Evolutionary conservation across 2,113 vertebrate species (phyloP).

Genomic region (Tragelaphus strepsiceros): DNA sequence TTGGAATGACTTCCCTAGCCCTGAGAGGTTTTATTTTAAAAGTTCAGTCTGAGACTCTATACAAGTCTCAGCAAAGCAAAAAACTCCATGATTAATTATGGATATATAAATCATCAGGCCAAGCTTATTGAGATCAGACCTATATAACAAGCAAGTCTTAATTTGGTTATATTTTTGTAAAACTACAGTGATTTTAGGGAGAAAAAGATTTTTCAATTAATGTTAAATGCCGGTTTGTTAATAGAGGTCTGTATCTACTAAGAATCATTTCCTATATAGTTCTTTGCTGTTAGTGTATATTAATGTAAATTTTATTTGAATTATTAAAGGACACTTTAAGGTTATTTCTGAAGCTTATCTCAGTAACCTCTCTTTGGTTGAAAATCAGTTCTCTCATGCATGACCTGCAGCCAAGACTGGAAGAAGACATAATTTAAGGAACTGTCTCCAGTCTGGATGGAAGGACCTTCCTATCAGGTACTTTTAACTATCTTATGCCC

Average conservation of each 20-base stretch:
- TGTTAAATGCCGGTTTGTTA: not conserved
- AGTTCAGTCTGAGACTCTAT: not conserved
- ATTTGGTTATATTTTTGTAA: not conserved
- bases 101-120: not conserved
- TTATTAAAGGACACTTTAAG: not conserved
- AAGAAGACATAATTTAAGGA: not conserved
- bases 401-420: not conserved
- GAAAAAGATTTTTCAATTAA: not conserved
- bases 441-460: not conserved
- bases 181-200: not conserved
- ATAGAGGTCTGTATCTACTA: not conserved
- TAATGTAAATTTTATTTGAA: not conserved
- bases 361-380: not conserved
- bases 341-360: not conserved
- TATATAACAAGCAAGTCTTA: not conserved
- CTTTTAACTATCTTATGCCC: not conserved
- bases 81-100: not conserved
- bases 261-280: not conserved
- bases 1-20: not conserved
- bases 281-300: not conserved
- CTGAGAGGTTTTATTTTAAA: not conserved
- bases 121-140: not conserved
- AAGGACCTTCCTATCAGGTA: not conserved
- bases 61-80: not conserved
- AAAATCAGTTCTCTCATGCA: not conserved